phyloP scores from a whole-genome alignment of 2,113 vertebrate species.

The Heterotis niloticus region DNA sequence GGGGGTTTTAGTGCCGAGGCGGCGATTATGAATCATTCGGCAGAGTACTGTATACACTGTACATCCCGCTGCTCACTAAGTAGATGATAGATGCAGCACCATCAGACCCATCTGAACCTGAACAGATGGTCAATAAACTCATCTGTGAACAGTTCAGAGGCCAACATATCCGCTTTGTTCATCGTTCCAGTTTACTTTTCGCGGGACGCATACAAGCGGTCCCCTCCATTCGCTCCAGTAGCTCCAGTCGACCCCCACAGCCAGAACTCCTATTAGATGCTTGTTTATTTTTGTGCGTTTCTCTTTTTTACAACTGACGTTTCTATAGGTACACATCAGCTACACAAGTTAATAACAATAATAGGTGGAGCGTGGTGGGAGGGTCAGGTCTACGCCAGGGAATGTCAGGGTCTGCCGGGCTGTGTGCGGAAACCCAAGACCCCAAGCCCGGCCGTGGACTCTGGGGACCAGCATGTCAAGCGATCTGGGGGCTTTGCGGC shows the following conservation, averaged over 20 bases:
- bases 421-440: not conserved
- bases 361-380: conserved; percentile 35
- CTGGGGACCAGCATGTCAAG: conserved; percentile 34
- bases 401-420: conserved; percentile 44
- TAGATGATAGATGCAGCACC: not conserved
- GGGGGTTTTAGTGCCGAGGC: not conserved
- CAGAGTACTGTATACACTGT: not conserved
- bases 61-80: not conserved
- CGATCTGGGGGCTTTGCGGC: not conserved
- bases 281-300: conserved; percentile 54
- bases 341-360: conserved; percentile 30
- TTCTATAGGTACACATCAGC: conserved; percentile 34
- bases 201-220: not conserved
- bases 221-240: not conserved
- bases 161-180: not conserved
- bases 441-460: conserved; percentile 25
- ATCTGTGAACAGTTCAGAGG: not conserved
- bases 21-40: not conserved
- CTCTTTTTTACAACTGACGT: conserved; percentile 52
- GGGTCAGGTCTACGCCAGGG: conserved; percentile 45
- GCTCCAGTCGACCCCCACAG: not conserved
- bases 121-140: not conserved
- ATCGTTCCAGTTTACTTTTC: not conserved
- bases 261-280: conserved; percentile 42
- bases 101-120: not conserved